phyloP scores from a whole-genome alignment of 2,797 vertebrate genomes.

The Atherinosoma microstoma region DNA sequence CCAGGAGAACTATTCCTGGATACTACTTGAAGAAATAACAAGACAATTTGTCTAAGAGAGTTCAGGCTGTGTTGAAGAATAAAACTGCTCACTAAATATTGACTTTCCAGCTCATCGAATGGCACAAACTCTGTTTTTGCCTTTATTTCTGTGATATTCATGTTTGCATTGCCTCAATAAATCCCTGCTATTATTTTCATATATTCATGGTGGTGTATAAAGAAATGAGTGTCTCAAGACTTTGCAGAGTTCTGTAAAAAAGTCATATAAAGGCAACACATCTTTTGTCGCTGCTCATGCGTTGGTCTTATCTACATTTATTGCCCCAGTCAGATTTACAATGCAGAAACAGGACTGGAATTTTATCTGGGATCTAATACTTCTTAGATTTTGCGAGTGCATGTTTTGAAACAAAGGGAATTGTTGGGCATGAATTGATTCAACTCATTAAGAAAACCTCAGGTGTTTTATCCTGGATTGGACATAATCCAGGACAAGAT shows the following conservation, averaged over 20 bases:
- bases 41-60: background rate
- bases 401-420: background rate
- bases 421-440: background rate
- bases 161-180: background rate
- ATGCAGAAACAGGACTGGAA: background rate
- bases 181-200: background rate
- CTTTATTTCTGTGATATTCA: background rate
- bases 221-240: background rate
- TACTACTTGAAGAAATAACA: background rate
- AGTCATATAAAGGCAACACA: background rate
- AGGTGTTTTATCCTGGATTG: background rate
- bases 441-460: background rate
- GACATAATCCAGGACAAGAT: background rate
- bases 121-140: background rate
- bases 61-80: background rate
- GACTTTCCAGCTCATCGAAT: background rate
- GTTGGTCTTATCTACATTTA: background rate
- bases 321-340: background rate
- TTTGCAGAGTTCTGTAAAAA: background rate
- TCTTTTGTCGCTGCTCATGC: background rate
- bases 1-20: background rate
- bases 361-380: background rate
- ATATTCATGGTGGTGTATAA: background rate
- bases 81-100: background rate
- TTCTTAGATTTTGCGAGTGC: background rate